phyloP scores from a whole-genome alignment of 2,888 invertebrate species.

The Priocnemis perturbator region DNA sequence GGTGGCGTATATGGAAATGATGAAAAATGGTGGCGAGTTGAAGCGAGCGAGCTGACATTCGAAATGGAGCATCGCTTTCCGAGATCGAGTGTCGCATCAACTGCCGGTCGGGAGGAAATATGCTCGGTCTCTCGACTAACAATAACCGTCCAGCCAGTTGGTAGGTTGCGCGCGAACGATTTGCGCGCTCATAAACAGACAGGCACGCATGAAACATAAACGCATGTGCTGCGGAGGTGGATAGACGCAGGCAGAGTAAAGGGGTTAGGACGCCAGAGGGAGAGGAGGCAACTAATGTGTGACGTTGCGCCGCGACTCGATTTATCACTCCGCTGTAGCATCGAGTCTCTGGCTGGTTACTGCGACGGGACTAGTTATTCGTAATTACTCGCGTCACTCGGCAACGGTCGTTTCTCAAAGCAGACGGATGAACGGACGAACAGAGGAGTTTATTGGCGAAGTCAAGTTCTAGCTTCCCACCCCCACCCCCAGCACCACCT shows the following conservation, averaged over 20 bases:
- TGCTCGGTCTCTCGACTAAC: constrained; percentile 18
- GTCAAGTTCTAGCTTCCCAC: constrained; percentile 17
- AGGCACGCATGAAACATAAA: constrained; percentile 6
- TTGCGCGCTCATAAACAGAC: constrained; percentile 14
- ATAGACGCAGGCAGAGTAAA: background rate
- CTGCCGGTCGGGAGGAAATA: no score
- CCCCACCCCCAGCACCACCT: constrained; percentile 1
- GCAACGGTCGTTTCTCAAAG: constrained; percentile 57
- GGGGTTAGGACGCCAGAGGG: no score
- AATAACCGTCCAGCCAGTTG: constrained; percentile 23
- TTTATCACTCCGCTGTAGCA: constrained; percentile 56
- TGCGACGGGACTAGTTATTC: constrained; percentile 59
- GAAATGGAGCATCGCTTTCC: no score
- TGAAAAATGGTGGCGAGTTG: no score
- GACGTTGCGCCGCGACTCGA: constrained; percentile 48
- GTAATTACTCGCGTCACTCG: constrained; percentile 57
- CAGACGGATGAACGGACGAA: constrained; percentile 38
- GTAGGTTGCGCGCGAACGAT: constrained; percentile 20
- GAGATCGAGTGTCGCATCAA: no score
- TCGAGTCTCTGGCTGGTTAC: constrained; percentile 36
- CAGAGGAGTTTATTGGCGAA: constrained; percentile 42
- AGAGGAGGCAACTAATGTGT: constrained; percentile 26
- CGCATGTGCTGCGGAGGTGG: constrained; percentile 1
- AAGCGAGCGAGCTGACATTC: no score
- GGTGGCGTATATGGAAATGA: no score